These are phyloP conservation scores for Pantelozetes paolii DNA, from an alignment of 2,888 invertebrate genomes.

Conservation along the genomic window DNA sequence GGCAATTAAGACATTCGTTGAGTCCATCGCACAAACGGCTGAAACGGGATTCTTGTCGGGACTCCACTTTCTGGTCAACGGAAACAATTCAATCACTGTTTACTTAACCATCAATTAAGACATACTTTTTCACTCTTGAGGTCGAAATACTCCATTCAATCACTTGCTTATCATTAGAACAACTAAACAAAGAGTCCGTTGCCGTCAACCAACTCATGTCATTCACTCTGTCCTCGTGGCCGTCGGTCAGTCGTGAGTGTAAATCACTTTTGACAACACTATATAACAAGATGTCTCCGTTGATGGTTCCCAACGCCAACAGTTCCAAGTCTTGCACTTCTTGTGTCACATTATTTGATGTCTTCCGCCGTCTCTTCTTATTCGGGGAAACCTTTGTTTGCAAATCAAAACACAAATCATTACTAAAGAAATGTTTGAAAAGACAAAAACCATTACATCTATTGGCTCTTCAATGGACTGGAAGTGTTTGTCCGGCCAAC, in stretches of 20 bases:
- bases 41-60: slow-evolving; percentile 56
- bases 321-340: slow-evolving; percentile 51
- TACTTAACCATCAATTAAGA: slow-evolving; percentile 58
- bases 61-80: slow-evolving; percentile 63
- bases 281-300: slow-evolving; percentile 68
- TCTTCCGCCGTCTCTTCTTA: slow-evolving; percentile 48
- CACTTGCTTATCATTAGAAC: slow-evolving; percentile 58
- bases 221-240: slow-evolving; percentile 58
- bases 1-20: slow-evolving; percentile 53
- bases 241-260: slow-evolving; percentile 55
- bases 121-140: slow-evolving; percentile 55
- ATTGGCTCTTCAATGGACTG: neutral
- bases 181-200: slow-evolving; percentile 58
- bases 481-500: slow-evolving; percentile 63
- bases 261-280: slow-evolving; percentile 64
- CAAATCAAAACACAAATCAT: neutral
- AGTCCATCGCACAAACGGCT: slow-evolving; percentile 60
- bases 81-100: slow-evolving; percentile 50
- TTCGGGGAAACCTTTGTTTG: slow-evolving; percentile 20
- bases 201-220: slow-evolving; percentile 61
- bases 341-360: slow-evolving; percentile 52
- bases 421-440: neutral
- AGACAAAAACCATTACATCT: neutral
- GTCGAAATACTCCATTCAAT: slow-evolving; percentile 53
- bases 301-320: slow-evolving; percentile 68